These are phyloP conservation scores for Octomys mimax DNA, from an alignment of 2,797 vertebrate genomes.

Conservation along the genomic window DNA sequence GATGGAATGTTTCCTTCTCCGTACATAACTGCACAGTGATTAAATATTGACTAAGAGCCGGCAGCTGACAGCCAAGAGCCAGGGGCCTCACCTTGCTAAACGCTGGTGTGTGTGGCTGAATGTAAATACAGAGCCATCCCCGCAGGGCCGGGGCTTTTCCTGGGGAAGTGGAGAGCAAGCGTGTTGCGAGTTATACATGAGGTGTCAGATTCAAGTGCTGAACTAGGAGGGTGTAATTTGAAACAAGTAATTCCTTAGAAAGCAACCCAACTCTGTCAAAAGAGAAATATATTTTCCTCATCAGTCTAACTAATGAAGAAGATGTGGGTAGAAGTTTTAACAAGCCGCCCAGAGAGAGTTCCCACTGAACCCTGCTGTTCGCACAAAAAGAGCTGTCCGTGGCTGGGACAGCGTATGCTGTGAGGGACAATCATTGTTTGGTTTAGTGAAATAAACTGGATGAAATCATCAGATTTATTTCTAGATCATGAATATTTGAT, in stretches of 20 bases:
- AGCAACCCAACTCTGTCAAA: constrained; percentile 63
- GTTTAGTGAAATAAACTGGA: constrained; percentile 15
- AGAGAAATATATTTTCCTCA: constrained; percentile 69
- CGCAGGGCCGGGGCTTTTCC: background rate
- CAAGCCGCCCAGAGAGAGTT: background rate
- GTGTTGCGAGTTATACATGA: background rate
- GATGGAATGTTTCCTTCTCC: constrained; percentile 59
- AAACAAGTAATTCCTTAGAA: constrained; percentile 60
- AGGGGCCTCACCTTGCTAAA: constrained; percentile 55
- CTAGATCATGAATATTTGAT: background rate
- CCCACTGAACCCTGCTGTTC: background rate
- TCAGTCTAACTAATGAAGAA: constrained; percentile 61
- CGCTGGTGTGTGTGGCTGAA: background rate
- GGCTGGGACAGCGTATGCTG: background rate
- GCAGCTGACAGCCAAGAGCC: constrained; percentile 70
- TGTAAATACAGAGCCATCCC: constrained; percentile 48
- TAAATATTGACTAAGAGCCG: constrained; percentile 79
- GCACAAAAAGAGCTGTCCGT: background rate
- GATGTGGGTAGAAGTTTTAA: constrained; percentile 57
- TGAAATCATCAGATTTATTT: constrained; percentile 54
- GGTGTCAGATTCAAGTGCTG: constrained; percentile 10
- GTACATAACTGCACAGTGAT: constrained; percentile 66
- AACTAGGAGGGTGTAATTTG: constrained; percentile 13
- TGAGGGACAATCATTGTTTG: background rate
- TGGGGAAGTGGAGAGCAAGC: background rate